Evolutionary conservation across 2,113 vertebrate genomes (phyloP), one percentile per base, ranked within the genome.

Genomic region (Ammodytes dubius): DNA sequence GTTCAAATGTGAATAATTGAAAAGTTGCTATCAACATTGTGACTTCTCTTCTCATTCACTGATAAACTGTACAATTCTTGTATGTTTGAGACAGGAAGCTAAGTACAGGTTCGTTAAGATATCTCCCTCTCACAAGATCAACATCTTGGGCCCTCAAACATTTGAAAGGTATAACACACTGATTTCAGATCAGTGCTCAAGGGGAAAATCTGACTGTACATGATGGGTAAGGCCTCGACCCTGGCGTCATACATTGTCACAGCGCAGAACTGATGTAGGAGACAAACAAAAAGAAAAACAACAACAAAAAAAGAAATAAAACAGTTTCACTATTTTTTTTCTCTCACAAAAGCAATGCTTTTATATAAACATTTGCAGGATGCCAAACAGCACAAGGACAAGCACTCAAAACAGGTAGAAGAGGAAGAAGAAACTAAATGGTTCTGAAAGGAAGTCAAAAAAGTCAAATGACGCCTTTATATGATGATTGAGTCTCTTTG

Each of bases 201-300:
- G 72, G 82, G 54, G 74, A 47, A 83, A 79, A 75, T 79, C 43
- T 89, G 87, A 73, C 77, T 90, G 88, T 86, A 87, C 70, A 82
- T 52, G 89, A 89, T 90, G 85, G 89, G 88, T 96, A 95, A 95
- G 94, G 94, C 94, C 93, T 95, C 93, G 57, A 94, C 94, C 93
- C 87, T 83, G 93, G 94, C 92, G 87, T 93, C 93, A 91, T 94
- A 92, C 91, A 95, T 95, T 95, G 94, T 95, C 94, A 94, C 86
- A 92, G 92, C 93, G 93, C 95, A 94, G 85, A 88, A 92, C 78
- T 86, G 54, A 93, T 81, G 87, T 67, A 66, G 66, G 71, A 87
- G 66, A 77, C 54, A 69, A 82, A 88, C 52, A 19, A 43, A 43
- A 42, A 35, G 64, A 49, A 49, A 59, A 54, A 71, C 13, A 65